Base-by-base conservation (phyloP, 2,113 vertebrate genomes). In the Onychostruthus taczanowskii region DNA sequence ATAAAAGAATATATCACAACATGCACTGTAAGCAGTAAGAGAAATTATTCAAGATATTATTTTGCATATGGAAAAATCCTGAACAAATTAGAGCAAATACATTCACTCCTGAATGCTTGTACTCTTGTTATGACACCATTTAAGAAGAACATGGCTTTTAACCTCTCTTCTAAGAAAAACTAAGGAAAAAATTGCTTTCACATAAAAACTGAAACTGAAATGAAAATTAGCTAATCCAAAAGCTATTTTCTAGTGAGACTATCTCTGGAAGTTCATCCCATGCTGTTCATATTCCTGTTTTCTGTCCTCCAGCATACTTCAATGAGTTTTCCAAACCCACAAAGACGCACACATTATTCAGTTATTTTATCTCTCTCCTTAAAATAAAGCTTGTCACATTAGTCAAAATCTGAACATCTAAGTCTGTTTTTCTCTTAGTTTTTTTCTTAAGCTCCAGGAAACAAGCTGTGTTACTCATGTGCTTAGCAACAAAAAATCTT, bases 131-230 rank as follows among this genome's bases (percentile, higher is more conserved):
- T 66, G 53, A 43, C 12, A 61, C 15, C 9, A 37, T 58, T 85
- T 83, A 79, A 59, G 5, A 78, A 82, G 10, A 30, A 53, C 23
- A 30, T 27, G 52, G 14, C 6, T 76, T 93, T 95, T 82, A 61
- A 56, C 84, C 56, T 44, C 20, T 61, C 13, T 87, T 89, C 33
- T 82, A 76, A 87, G 66, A 33, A 83, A 87, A 87, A 43, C 5
- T 56, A 66, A 64, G 9, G 8, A 64, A 89, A 94, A 84, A 76
- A 17, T 21, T 49, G 10, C 19, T 94, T 87, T 88, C 62, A 76
- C 28, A 68, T 90, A 31, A 58, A 89, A 90, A 82, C 77, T 47
- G 84, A 94, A 91, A 76, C 77, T 47, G 84, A 94, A 91, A 76
- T 62, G 1, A n/a, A 79, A 90, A 90, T 15, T 22, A 46, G 52